Conservation (phyloP, 2,888 invertebrate genomes). For the Aplocera efformata region DNA sequence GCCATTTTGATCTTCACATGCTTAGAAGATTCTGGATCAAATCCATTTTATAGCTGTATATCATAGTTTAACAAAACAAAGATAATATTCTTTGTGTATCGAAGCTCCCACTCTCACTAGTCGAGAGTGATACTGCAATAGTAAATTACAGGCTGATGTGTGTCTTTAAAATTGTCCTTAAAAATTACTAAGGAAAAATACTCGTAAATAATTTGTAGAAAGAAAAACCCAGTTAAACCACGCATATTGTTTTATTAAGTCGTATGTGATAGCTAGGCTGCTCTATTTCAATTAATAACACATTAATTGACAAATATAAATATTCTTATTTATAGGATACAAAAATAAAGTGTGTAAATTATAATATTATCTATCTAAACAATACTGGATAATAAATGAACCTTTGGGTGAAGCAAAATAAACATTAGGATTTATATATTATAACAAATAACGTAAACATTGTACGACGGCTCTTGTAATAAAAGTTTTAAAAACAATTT, state of each 20-base stretch:
- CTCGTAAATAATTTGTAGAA: conserved; percentile 33
- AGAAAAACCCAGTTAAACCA: conserved; percentile 40
- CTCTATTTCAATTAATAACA: conserved; percentile 57
- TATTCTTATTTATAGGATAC: conserved; percentile 61
- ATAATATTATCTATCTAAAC: conserved; percentile 52
- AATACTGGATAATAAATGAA: conserved; percentile 8
- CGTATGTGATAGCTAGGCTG: conserved; percentile 63
- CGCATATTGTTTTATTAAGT: conserved; percentile 71
- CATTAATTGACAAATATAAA: conserved; percentile 73
- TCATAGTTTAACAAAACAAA: too few species aligned
- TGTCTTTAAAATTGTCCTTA: too few species aligned
- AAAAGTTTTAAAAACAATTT: too few species aligned
- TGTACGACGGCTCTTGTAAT: not conserved
- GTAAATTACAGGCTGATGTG: too few species aligned
- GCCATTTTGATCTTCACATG: too few species aligned
- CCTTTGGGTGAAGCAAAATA: not conserved
- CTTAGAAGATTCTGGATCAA: too few species aligned
- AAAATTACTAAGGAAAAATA: too few species aligned
- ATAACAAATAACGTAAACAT: not conserved
- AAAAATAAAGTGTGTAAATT: conserved; percentile 72
- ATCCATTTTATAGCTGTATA: too few species aligned
- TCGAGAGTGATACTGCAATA: too few species aligned
- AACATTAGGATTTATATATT: too few species aligned
- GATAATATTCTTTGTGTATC: too few species aligned
- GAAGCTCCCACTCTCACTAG: too few species aligned